Base-by-base conservation (phyloP, 2,888 invertebrate species). In the Sylvicola fuscatus region DNA sequence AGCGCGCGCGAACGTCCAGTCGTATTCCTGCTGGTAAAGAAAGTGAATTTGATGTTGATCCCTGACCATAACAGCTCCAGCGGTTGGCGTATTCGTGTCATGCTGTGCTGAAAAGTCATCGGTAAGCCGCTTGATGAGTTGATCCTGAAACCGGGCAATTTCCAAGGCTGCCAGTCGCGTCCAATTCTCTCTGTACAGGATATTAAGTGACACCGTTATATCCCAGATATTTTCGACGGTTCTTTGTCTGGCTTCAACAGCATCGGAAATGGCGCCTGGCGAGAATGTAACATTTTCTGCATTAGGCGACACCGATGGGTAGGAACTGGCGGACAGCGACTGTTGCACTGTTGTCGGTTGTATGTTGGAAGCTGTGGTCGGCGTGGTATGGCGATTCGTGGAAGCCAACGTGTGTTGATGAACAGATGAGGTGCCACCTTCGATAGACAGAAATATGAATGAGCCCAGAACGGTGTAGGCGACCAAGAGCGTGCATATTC, bases 221-320 rank as follows among this genome's bases (percentile, higher is more conserved):
- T 86, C 79, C 89, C 89, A 89, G 50, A 90, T 82, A 56, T 79
- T 83, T 59, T 83, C 82, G 33, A 84, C 83, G 11, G 83, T 80
- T 49, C 65, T 65, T 32, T 68, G 66, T 32, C 75, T 60, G 16
- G 71, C 71, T 44, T 70, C 70, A 44, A 68, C 51, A 36, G 57
- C 56, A 46, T 57, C 58, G 44, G 52, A 51, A 41, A 58, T 46
- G 38, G 53, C 49, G 41, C 48, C 48, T 42, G 50, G 51, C 31
- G 53, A 49, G 45, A 53, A 45, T 44, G 52, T 52, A 39, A 54
- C 50, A 47, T 45, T 45, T 31, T 43, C 46, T 55, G 43, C 42
- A 44, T 38, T 38, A 39, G 42, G 58, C 54, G 43, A 60, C 60
- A 36, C 54, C 58, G 3, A 53, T 55, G 40, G 60, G 5, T 6